Base-by-base conservation (phyloP, 2,888 invertebrate genomes). In the Acleris laterana region DNA sequence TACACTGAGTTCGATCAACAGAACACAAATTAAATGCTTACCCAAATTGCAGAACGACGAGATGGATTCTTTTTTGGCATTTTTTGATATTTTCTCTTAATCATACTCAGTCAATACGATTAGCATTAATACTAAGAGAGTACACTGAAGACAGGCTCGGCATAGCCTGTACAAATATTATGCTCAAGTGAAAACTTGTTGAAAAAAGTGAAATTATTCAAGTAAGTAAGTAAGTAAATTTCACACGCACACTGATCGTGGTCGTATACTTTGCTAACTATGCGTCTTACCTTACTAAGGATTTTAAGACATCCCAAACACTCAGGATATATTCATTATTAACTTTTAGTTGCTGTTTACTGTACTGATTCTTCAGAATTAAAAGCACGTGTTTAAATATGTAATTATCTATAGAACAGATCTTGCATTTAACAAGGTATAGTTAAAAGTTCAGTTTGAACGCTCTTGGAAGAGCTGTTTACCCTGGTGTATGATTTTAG, bases 41-140 rank as follows among this genome's bases (percentile, higher is more conserved):
- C 82, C 79, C 76, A 83, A 87, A 80, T 83, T 87, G 85, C 87
- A 84, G 82, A 77, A 79, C 82, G 76, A 79, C 82, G 79, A 77
- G 71, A 74, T 76, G 73, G 74, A 76, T 70, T 72, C 77, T 76
- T 77, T 79, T 76, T 78, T 80, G 78, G 74, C 69, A 71, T 74
- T 75, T 75, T 83, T 80, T 79, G 76, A 78, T 75, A 78, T 68
- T 83, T 78, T 74, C 77, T 83, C 89, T 89, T 89, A 90, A 80
- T 84, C 86, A 89, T 88, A 88, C 79, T 90, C 91, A 91, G 91
- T 91, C 91, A 85, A 84, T 84, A 85, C 81, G 80, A 84, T 83
- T 80, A 82, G 78, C 76, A 83, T 83, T 84, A 87, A 83, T 78
- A 82, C 82, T 85, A 85, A 80, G 83, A 73, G 79, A 77, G 77